These are phyloP conservation scores for Drosophila prostipennis DNA, from an alignment of 2,888 invertebrate species.

Conservation along the genomic window DNA sequence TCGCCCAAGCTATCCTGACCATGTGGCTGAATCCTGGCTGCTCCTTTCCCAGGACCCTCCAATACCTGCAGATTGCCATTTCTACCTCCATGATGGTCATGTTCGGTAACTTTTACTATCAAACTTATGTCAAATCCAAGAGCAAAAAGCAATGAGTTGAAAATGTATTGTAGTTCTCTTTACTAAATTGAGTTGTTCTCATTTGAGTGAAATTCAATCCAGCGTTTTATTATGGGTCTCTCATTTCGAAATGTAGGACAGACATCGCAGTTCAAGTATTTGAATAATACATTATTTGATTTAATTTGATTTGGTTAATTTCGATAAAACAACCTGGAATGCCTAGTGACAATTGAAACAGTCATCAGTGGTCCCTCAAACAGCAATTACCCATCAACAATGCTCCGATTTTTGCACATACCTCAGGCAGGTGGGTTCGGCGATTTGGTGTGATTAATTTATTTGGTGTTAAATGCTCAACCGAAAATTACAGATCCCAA, in stretches of 20 bases:
- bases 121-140: slow-evolving; percentile 84
- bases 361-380: slow-evolving; percentile 16
- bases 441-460: too few species aligned
- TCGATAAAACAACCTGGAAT: slow-evolving; percentile 9
- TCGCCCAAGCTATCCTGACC: slow-evolving; percentile 85
- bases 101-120: slow-evolving; percentile 86
- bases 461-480: too few species aligned
- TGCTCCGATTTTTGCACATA: slow-evolving; percentile 23
- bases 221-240: background rate
- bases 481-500: slow-evolving; percentile 26
- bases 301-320: background rate
- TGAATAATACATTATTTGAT: slow-evolving; percentile 34
- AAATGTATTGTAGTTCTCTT: background rate
- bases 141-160: slow-evolving; percentile 19
- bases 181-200: background rate
- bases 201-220: background rate
- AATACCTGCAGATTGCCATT: slow-evolving; percentile 85
- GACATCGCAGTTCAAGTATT: slow-evolving; percentile 27
- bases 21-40: slow-evolving; percentile 85
- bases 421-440: slow-evolving; percentile 31
- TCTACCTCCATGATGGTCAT: slow-evolving; percentile 85
- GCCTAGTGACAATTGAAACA: slow-evolving; percentile 6
- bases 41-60: slow-evolving; percentile 85
- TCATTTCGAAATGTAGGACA: slow-evolving; percentile 10
- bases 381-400: slow-evolving; percentile 4